Evolutionary conservation across 2,888 invertebrate genomes (phyloP), one percentile per base, ranked within the genome.

Genomic region (Rhimphoctona megacephalus): DNA sequence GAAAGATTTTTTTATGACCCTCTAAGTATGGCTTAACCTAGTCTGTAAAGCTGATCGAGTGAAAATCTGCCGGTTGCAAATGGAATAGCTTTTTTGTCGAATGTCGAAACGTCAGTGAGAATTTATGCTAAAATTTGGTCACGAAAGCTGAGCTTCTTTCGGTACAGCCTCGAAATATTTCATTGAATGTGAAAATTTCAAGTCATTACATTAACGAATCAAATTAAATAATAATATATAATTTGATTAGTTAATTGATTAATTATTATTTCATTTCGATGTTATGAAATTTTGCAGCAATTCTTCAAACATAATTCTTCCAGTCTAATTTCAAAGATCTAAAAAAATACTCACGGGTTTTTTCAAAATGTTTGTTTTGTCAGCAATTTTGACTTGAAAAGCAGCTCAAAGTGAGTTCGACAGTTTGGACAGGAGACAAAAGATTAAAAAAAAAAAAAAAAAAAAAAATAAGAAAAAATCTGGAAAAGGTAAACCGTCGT

Each of bases 11-110:
- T 19, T 36, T 17, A 8, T 3, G 9, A n/a, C 25, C 8, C 25
- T 36, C n/a, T 19, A 19, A 66, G 36, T 66, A 66, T 22, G 39
- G 36, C n/a, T 66, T 66, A 66, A 66, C 66, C 66, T 8, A 66
- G n/a, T 66, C 36, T 11, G 66, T 66, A 36, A 66, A 66, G 36
- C 66, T 66, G 33, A 66, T 66, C 19, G 66, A 17, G 36, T 19
- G 36, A 66, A 66, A 36, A 66, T 36, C 14, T 3, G 36, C 2
- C 17, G 36, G 14, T 57, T 25, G 57, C 11, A 57, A 25, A 25
- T 11, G 25, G 57, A 57, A 57, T 57, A 57, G 14, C 14, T 57
- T 57, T 9, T 25, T 4, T 25, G 36, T 11, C 19, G 25, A 7
- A 54, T 54, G n/a, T 22, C 2, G 8, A 54, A 54, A 8, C n/a